phyloP scores from a whole-genome alignment of 2,797 vertebrate genomes.

The Choloepus didactylus region DNA sequence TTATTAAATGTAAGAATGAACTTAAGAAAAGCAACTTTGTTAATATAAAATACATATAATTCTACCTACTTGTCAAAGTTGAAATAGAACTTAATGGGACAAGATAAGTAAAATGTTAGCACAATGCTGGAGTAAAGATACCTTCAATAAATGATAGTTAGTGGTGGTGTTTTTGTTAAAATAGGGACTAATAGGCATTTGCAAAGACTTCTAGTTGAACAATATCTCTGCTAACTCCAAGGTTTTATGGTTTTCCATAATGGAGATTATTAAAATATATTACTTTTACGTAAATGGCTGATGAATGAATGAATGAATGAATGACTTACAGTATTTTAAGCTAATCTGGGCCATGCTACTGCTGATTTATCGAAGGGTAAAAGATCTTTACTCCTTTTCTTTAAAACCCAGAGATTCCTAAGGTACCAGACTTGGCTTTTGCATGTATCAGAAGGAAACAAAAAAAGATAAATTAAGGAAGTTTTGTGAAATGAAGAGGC shows the following conservation, averaged over 20 bases:
- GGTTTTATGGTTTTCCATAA: neutral
- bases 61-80: neutral
- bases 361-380: neutral
- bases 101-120: neutral
- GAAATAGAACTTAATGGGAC: neutral
- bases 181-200: neutral
- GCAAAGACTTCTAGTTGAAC: neutral
- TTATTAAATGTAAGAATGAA: slow-evolving; percentile 1
- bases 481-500: neutral
- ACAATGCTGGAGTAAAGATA: neutral
- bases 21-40: neutral
- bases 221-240: neutral
- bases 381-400: neutral
- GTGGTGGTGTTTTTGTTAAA: neutral
- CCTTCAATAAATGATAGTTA: neutral
- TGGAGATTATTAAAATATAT: neutral
- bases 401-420: neutral
- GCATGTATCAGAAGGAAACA: neutral
- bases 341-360: neutral
- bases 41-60: neutral
- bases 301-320: neutral
- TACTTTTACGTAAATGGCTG: neutral
- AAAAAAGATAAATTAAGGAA: neutral
- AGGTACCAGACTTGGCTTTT: neutral
- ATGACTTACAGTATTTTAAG: neutral